These are phyloP conservation scores for Sebastes aleutianus DNA, from an alignment of 2,797 vertebrate genomes.

Conservation along the genomic window DNA sequence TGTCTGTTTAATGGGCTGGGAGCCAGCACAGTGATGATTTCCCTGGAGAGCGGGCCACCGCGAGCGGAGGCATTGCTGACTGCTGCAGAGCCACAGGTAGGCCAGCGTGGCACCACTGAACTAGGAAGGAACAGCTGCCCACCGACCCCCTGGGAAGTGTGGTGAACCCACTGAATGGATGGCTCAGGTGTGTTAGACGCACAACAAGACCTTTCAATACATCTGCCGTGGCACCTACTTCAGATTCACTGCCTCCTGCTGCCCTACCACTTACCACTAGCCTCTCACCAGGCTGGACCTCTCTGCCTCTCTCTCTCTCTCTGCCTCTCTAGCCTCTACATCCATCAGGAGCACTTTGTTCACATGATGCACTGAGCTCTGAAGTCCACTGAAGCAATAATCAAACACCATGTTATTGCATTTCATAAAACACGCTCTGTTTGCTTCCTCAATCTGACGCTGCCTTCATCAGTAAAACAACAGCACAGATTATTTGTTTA, in stretches of 20 bases:
- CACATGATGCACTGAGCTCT: conserved; percentile 5
- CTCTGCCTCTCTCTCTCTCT: neutral
- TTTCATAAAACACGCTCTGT: neutral
- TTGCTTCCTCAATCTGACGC: neutral
- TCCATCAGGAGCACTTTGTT: conserved; percentile 19
- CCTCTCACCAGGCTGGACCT: conserved; percentile 40
- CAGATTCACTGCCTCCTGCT: conserved; percentile 55
- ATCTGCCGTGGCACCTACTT: conserved; percentile 55
- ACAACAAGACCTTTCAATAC: conserved; percentile 53
- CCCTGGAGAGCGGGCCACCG: conserved; percentile 62
- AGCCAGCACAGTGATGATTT: conserved; percentile 70
- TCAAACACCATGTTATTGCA: conserved; percentile 1
- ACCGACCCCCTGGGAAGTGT: conserved; percentile 56
- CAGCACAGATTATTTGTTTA: neutral
- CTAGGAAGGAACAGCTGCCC: conserved; percentile 73
- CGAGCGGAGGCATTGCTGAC: conserved; percentile 53
- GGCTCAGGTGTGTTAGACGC: conserved; percentile 75
- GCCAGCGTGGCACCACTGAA: conserved; percentile 58
- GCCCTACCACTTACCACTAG: conserved; percentile 51
- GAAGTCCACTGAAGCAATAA: neutral
- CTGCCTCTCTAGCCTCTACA: conserved; percentile 1
- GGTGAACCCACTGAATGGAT: conserved; percentile 36
- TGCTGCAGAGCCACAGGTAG: conserved; percentile 76
- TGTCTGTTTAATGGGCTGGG: conserved; percentile 63
- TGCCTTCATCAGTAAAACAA: neutral